Conservation (phyloP, 2,113 vertebrate genomes). For the Tricholaema leucomelas region DNA sequence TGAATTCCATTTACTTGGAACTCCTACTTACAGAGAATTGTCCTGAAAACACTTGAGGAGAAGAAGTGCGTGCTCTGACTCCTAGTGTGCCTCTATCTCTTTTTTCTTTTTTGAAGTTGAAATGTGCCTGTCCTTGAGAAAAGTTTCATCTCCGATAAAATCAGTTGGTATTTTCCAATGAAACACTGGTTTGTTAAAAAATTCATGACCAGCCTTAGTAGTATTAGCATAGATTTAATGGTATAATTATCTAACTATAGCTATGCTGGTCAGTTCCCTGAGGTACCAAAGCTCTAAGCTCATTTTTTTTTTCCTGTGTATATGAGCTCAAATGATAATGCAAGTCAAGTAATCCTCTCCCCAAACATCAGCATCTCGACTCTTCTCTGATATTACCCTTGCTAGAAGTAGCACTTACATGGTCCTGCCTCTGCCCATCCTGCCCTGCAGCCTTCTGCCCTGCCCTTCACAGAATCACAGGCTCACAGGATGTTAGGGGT, state of each 20-base stretch:
- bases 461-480: background rate
- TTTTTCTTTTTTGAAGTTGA: background rate
- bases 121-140: conserved; percentile 35
- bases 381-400: background rate
- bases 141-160: conserved; percentile 41
- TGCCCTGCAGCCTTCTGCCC: background rate
- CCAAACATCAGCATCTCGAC: background rate
- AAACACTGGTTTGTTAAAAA: conserved; percentile 50
- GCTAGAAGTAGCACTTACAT: accelerated
- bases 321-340: background rate
- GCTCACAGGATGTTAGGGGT: no score
- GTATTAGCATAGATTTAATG: conserved; percentile 64
- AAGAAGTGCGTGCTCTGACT: background rate
- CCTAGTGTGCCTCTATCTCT: background rate
- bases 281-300: conserved; percentile 52
- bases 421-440: background rate
- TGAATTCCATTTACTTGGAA: background rate
- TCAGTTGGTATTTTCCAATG: conserved; percentile 21
- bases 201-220: conserved; percentile 44
- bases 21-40: background rate
- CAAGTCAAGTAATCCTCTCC: background rate
- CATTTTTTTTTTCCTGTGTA: background rate
- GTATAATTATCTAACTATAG: conserved; percentile 62
- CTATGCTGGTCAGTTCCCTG: conserved; percentile 60
- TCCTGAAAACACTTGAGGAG: background rate